Evolutionary conservation across 2,113 vertebrate genomes (phyloP), one percentile per base, ranked within the genome.

Genomic region (Oxyura jamaicensis): DNA sequence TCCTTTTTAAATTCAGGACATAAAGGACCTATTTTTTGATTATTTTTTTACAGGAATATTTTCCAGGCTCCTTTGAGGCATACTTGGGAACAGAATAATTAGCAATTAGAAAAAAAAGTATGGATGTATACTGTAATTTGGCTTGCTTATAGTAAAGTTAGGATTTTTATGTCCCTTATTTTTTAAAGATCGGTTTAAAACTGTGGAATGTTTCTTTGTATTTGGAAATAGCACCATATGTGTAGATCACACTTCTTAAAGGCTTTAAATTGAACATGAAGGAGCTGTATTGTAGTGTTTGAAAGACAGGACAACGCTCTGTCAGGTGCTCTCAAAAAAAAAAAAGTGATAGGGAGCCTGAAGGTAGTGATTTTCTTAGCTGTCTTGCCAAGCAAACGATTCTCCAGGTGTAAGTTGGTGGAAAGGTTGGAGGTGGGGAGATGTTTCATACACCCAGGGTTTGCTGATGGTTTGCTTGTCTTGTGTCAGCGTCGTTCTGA

Each of bases 401-500:
- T 68, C 53, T 58, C 89, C 39, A 69, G 18, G 22, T 74, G 20
- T 53, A 79, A 76, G 39, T 13, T 48, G 59, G 23, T 63, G n/a
- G 36, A 39, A 3, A 33, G 55, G 17, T 10, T 25, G 2, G 39
- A 21, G 2, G 1, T 82, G 19, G 19, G 41, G 25, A 65, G 48
- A 4, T 65, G 55, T 63, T 79, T 17, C 29, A 19, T 71, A 6
- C 11, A 2, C 48, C 58, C 6, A 18, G 3, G 75, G 41, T 69
- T 39, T 62, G 44, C 53, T 60, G 46, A 4, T 67, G 7, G 68
- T 84, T 92, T 58, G 39, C 48, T 78, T 31, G 75, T 29, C 68
- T 94, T 80, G 59, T 83, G 48, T 80, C 0, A 0, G 48, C 35
- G 31, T 11, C 0, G 0, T 42, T 82, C 23, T 76, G 48, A 15